phyloP scores from a whole-genome alignment of 2,888 invertebrate species.

The Orthonevra nobilis region DNA sequence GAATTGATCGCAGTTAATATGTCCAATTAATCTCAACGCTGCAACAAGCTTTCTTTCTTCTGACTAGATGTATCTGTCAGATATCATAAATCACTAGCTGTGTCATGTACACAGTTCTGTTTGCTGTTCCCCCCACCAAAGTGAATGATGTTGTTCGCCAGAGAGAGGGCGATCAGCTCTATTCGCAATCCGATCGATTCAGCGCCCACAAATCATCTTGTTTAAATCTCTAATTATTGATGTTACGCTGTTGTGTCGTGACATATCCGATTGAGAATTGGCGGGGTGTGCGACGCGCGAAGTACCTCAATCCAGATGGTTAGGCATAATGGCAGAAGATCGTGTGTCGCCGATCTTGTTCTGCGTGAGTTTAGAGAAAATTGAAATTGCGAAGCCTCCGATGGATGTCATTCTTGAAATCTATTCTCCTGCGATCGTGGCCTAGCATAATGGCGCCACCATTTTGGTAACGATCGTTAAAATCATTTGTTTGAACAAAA shows the following conservation, averaged over 20 bases:
- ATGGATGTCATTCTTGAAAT: conserved; percentile 40
- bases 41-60: conserved; percentile 52
- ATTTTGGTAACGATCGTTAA: conserved; percentile 23
- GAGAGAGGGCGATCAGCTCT: conserved; percentile 31
- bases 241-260: conserved; percentile 65
- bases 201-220: conserved; percentile 67
- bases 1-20: conserved; percentile 63
- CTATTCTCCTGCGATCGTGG: conserved; percentile 36
- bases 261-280: conserved; percentile 52
- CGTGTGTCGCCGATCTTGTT: conserved; percentile 63
- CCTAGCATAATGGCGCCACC: conserved; percentile 57
- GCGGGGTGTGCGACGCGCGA: conserved; percentile 44
- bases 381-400: conserved; percentile 14
- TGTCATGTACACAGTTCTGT: conserved; percentile 43
- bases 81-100: conserved; percentile 67
- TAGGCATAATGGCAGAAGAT: conserved; percentile 40
- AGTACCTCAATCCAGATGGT: conserved; percentile 23
- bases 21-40: conserved; percentile 63
- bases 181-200: conserved; percentile 50
- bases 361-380: conserved; percentile 44
- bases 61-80: conserved; percentile 66
- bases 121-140: conserved; percentile 47
- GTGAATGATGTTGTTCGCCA: conserved; percentile 58
- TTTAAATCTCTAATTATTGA: conserved; percentile 68
- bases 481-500: conserved; percentile 29